Base-by-base conservation (phyloP, 2,888 invertebrate species). In the Bombyx huttoni region DNA sequence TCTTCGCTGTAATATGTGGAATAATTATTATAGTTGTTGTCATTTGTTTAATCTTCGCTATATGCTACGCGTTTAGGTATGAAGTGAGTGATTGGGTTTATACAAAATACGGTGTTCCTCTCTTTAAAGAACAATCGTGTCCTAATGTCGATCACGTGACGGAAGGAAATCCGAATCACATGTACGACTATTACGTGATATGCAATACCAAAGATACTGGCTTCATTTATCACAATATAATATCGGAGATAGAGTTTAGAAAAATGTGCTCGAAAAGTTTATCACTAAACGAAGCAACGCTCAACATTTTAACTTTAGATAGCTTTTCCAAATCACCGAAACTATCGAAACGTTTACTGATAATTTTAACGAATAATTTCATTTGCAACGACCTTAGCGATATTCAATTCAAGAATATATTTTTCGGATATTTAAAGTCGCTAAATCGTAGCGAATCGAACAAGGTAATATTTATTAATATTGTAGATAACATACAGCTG, bases 131-230 rank as follows among this genome's bases (percentile, higher is more conserved):
- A 77, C 92, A 94, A 63, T 92, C 94, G 6, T 88, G 88, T 65
- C 81, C 87, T 49, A 84, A 81, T 54, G 86, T 87, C 35, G 85
- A 87, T 59, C 84, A 93, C 63, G 92, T 93, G 49, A 89, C 92
- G 53, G 89, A 94, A 55, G 92, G 92, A 13, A 91, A 92, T 58
- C 86, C 92, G 40, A 93, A 92, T 71, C 91, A 94, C 60, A 89
- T 94, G 58, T 96, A 94, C 78, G 96, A 97, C 75, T 96, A 95
- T 58, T 97, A 96, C 83, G 91, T 97, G 77, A 93, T 95, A 66
- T 96, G 96, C 83, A 94, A 94, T 81, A 92, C 93, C 77, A 92
- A 93, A 78, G 96, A 96, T 90, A 94, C 86, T 70, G 92, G 86
- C 90, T 93, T 89, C 59, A 89, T 91, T 81, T 93, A 79, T 79